Percentiles rank a stretch among this genome's conserved stretches.
These are phyloP conservation scores for Nematolebias whitei DNA, from an alignment of 2,113 vertebrate genomes.

Conservation along the genomic window DNA sequence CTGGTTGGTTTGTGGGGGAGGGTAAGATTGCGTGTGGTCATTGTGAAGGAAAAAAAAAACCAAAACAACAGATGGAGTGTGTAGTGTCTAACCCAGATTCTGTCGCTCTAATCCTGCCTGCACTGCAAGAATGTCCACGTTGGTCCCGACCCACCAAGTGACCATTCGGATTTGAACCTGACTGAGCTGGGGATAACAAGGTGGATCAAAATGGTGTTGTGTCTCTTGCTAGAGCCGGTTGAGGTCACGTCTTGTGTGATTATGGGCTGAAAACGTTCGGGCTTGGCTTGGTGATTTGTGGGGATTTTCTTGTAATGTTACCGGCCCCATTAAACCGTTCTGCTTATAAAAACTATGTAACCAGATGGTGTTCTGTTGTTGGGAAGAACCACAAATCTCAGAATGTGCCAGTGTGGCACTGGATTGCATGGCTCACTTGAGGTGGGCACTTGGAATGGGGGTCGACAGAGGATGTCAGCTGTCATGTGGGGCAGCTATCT, in stretches of 20 bases:
- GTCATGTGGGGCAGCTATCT: slow-evolving; percentile 28
- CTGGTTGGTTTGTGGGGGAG: slow-evolving; percentile 17
- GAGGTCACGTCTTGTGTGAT: neutral
- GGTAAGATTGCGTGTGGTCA: slow-evolving; percentile 37
- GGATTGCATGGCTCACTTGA: slow-evolving; percentile 23
- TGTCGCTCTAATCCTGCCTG: slow-evolving; percentile 77
- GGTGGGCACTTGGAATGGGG: slow-evolving; percentile 13
- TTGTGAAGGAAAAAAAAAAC: slow-evolving; percentile 43
- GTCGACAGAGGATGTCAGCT: slow-evolving; percentile 41
- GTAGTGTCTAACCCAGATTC: slow-evolving; percentile 80
- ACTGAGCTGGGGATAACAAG: slow-evolving; percentile 59
- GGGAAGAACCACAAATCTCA: neutral
- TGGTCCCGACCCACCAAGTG: slow-evolving; percentile 42
- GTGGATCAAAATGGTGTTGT: slow-evolving; percentile 29
- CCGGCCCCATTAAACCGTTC: neutral
- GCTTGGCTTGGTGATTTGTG: neutral
- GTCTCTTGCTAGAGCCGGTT: slow-evolving; percentile 3
- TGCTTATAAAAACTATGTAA: neutral
- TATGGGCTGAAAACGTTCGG: slow-evolving; percentile 1
- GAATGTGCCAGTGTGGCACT: neutral
- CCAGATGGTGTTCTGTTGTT: neutral
- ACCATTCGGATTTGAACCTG: slow-evolving; percentile 55
- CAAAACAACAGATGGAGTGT: slow-evolving; percentile 84
- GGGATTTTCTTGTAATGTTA: neutral
- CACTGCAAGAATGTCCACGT: slow-evolving; percentile 74